A percentile compares a stretch with the other conserved stretches of the same genome.
phyloP scores from a whole-genome alignment of 2,113 vertebrate species.

The Odocoileus virginianus region DNA sequence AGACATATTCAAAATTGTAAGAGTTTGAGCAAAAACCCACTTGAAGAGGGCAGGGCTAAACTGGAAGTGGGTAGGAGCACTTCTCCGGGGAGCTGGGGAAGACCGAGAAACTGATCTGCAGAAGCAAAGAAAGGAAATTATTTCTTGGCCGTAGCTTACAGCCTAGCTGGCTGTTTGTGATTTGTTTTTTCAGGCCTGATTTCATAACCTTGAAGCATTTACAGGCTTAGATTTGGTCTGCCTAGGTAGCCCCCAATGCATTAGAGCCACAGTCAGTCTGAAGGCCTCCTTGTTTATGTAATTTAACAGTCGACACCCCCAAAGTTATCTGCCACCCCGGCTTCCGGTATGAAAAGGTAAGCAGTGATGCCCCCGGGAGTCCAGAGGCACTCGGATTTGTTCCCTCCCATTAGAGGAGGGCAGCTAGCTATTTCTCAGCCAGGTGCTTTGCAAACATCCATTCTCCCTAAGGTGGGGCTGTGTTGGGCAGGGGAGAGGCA shows the following conservation, averaged over 20 bases:
- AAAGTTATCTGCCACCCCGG: not conserved
- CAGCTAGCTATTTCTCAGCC: not conserved
- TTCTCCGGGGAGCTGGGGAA: not conserved
- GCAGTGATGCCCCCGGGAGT: not conserved
- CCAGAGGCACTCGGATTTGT: not conserved
- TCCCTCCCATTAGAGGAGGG: not conserved
- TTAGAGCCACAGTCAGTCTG: not conserved
- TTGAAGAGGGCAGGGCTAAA: not conserved
- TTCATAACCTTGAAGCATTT: not conserved
- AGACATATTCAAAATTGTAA: not conserved
- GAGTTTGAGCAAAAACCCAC: not conserved
- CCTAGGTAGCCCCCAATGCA: not conserved
- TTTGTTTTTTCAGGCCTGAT: no score
- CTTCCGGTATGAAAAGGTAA: not conserved
- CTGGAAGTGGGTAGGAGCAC: not conserved
- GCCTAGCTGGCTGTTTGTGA: not conserved
- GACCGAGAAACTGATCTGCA: not conserved
- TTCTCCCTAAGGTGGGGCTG: not conserved
- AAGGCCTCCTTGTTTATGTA: not conserved
- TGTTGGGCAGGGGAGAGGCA: accelerated
- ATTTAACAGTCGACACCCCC: not conserved
- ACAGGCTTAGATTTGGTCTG: not conserved
- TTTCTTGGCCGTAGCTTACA: not conserved
- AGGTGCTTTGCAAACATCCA: not conserved
- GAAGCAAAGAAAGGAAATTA: not conserved